These are phyloP conservation scores for Condylura cristata DNA, from an alignment of 2,113 vertebrate species.

Conservation along the genomic window DNA sequence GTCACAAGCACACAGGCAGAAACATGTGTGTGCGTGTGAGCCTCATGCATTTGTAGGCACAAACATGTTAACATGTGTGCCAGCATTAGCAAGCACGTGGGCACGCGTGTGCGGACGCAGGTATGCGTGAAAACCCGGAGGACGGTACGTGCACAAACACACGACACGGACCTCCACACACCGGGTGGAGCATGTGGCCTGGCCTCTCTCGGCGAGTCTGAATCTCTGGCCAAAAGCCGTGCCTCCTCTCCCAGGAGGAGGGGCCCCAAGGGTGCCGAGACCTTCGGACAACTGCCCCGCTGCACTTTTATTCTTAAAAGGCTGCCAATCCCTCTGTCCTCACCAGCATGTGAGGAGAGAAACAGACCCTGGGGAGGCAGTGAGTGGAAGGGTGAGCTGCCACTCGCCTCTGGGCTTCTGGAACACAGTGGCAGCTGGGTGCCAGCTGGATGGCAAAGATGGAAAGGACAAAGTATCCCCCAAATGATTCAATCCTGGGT, in stretches of 20 bases:
- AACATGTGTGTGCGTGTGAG: too few relatives aligned
- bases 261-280: background rate
- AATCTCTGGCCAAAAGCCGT: background rate
- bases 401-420: background rate
- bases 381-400: accelerated
- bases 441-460: background rate
- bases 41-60: too few relatives aligned
- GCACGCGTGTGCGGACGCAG: too few relatives aligned
- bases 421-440: background rate
- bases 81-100: background rate
- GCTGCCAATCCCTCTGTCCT: background rate
- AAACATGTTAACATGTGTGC: too few relatives aligned
- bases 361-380: background rate
- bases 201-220: background rate
- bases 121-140: background rate
- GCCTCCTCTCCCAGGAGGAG: background rate
- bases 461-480: background rate
- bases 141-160: background rate
- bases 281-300: background rate
- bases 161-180: background rate
- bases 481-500: background rate
- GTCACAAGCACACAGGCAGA: background rate
- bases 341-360: accelerated
- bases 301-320: background rate
- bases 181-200: background rate